Percentiles rank a stretch among this genome's conserved stretches.
Evolutionary conservation across 2,888 invertebrate species (phyloP).

Genomic region (Synergus gifuensis): DNA sequence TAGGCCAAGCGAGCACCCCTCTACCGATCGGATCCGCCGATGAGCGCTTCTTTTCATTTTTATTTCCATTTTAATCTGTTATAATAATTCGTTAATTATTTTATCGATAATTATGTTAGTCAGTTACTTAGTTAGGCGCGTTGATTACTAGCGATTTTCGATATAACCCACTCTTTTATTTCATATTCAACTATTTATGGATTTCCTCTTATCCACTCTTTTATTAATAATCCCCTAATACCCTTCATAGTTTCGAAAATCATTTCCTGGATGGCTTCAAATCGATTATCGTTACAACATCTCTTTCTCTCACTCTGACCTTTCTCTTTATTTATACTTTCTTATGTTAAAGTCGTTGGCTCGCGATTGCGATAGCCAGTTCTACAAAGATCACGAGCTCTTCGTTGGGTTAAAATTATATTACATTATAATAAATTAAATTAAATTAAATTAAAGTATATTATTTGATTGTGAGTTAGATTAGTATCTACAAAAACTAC

Average conservation of each 20-base stretch:
- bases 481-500: background rate
- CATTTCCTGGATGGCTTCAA: slow-evolving; percentile 71
- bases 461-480: background rate
- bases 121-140: slow-evolving; percentile 70
- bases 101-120: slow-evolving; percentile 55
- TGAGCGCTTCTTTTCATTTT: slow-evolving; percentile 15
- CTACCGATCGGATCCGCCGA: slow-evolving; percentile 21
- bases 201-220: slow-evolving; percentile 17
- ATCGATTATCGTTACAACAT: slow-evolving; percentile 62
- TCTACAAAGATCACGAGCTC: slow-evolving; percentile 44
- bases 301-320: slow-evolving; percentile 30
- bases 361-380: slow-evolving; percentile 48
- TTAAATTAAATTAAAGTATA: background rate
- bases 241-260: slow-evolving; percentile 55
- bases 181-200: slow-evolving; percentile 22
- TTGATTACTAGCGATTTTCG: slow-evolving; percentile 62
- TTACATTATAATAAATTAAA: background rate
- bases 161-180: slow-evolving; percentile 29
- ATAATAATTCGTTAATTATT: slow-evolving; percentile 59
- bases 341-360: slow-evolving; percentile 57
- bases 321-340: slow-evolving; percentile 51
- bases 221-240: slow-evolving; percentile 35
- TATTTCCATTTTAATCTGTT: slow-evolving; percentile 38
- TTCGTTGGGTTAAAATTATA: background rate
- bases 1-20: slow-evolving; percentile 18